phyloP scores from a whole-genome alignment of 2,888 invertebrate species.

The Euclidia mi region DNA sequence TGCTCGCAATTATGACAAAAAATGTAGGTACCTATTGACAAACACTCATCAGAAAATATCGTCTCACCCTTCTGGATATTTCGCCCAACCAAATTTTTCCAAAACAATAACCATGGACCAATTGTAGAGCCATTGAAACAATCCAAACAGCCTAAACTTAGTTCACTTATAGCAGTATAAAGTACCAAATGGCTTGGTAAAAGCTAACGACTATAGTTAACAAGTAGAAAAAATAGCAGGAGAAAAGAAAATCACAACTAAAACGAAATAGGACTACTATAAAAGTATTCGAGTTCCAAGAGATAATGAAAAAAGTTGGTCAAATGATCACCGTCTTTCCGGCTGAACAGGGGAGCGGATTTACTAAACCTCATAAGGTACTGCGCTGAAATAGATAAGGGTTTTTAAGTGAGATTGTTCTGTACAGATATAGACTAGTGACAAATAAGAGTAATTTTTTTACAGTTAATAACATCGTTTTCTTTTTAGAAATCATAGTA shows the following conservation, averaged over 20 bases:
- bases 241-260: constrained; percentile 81
- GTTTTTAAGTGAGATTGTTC: background rate
- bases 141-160: constrained; percentile 39
- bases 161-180: constrained; percentile 56
- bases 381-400: constrained; percentile 16
- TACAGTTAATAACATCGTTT: no score
- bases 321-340: constrained; percentile 80
- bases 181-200: constrained; percentile 71
- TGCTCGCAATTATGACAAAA: no score
- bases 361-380: constrained; percentile 34
- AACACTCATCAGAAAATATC: no score
- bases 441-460: no score
- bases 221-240: no score
- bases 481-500: no score
- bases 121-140: background rate
- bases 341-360: constrained; percentile 57
- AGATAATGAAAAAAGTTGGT: constrained; percentile 88
- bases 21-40: no score
- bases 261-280: constrained; percentile 80
- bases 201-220: constrained; percentile 74
- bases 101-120: background rate
- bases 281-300: constrained; percentile 78
- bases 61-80: no score
- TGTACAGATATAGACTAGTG: no score
- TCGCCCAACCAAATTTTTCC: no score